phyloP scores from a whole-genome alignment of 2,797 vertebrate genomes.

The Mus caroli region DNA sequence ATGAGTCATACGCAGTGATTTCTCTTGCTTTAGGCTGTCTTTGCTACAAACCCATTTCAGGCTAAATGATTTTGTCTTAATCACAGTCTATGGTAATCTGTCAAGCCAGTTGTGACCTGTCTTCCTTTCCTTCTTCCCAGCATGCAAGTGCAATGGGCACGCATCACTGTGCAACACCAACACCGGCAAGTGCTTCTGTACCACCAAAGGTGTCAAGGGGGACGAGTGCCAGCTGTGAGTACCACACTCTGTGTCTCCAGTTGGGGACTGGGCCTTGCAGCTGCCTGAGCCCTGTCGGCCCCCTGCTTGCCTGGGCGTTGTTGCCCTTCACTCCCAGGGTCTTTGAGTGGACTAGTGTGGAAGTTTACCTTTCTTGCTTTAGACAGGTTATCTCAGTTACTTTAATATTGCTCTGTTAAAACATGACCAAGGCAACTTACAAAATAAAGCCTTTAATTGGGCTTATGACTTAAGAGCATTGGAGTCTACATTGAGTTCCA shows the following conservation, averaged over 20 bases:
- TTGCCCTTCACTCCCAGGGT: not conserved
- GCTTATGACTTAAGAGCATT: not conserved
- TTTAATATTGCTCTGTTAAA: not conserved
- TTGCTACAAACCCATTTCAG: not conserved
- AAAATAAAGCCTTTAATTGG: not conserved
- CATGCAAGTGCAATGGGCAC: constrained; percentile 98
- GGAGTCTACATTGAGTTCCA: not conserved
- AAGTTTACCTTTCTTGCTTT: constrained; percentile 5
- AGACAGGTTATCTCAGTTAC: not conserved
- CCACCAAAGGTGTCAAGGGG: constrained; percentile 99
- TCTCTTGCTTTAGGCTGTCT: constrained; percentile 10
- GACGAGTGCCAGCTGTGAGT: constrained; percentile 99
- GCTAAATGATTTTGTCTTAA: constrained; percentile 37
- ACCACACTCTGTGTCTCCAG: not conserved
- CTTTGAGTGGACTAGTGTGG: not conserved
- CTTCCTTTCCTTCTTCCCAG: constrained; percentile 86
- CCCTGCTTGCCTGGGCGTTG: not conserved
- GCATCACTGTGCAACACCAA: constrained; percentile 97
- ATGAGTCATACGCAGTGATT: constrained; percentile 7
- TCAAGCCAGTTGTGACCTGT: constrained; percentile 41
- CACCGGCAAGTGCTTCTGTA: constrained; percentile 98
- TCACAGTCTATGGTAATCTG: not conserved
- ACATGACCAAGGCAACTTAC: not conserved
- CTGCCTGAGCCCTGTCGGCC: not conserved
- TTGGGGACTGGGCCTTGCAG: not conserved